Base-by-base conservation (phyloP, 2,888 invertebrate genomes). In the Timandra comae region DNA sequence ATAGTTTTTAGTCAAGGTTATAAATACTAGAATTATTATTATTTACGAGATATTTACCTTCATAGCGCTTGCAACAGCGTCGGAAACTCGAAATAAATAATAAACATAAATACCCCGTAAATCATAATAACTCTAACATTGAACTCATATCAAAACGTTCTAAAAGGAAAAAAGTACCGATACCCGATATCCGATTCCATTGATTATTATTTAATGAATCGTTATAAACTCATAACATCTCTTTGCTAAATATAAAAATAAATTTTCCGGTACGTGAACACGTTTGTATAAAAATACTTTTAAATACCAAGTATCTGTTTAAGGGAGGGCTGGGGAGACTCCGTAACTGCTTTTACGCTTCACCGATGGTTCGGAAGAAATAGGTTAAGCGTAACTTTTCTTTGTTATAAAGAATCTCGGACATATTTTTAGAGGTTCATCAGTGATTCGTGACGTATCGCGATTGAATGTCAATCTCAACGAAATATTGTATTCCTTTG, bases 321-420 rank as follows among this genome's bases (percentile, higher is more conserved):
- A n/a, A n/a, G n/a, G n/a, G 16, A 16, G 40, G 48, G 37, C 30
- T 38, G 39, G 39, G 42, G 50, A 45, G 44, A 48, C 51, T 48
- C 51, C 46, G 52, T 46, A 49, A 51, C 52, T 40, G 45, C 44
- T 43, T 48, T 54, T 41, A 46, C 48, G 49, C 46, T 29, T 39
- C 52, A 46, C 30, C 53, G 53, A 52, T 53, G 47, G 51, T 29
- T 45, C 48, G 60, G 56, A 58, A 61, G 46, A 45, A 58, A 41
- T 39, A 31, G 37, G 38, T 36, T 38, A 37, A 40, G 30, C 33
- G 43, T 43, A 39, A 39, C 32, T 33, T 34, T 3, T 19, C 36
- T 46, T 39, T 41, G 28, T 30, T 21, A 8, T 13, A 12, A 12
- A 40, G 54, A 50, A 51, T 52, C 51, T 40, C 34, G 46, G 34